These are phyloP conservation scores for Piezodorus guildinii DNA, from an alignment of 1,140 invertebrate genomes.

Conservation along the genomic window DNA sequence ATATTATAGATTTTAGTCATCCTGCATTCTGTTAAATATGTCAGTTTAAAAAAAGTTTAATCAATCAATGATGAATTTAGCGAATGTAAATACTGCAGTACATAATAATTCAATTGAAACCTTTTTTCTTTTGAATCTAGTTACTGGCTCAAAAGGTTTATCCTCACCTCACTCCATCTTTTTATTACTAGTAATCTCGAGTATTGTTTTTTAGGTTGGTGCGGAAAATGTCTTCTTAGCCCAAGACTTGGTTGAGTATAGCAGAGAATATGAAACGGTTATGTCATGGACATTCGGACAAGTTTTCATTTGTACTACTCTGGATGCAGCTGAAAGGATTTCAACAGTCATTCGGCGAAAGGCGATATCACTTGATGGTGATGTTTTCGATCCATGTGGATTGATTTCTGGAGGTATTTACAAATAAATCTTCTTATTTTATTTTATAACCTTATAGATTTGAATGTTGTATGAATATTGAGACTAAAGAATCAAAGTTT, in stretches of 20 bases:
- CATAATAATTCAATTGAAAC: too few species aligned
- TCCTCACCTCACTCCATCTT: too few species aligned
- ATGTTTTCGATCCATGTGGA: slow-evolving; percentile 81
- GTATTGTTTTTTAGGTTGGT: slow-evolving; percentile 48
- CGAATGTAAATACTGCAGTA: too few species aligned
- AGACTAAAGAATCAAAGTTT: not conserved
- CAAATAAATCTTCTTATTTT: slow-evolving; percentile 19
- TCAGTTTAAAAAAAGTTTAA: too few species aligned
- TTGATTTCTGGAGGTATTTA: slow-evolving; percentile 57
- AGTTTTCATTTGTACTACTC: slow-evolving; percentile 70
- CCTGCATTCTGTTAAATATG: too few species aligned
- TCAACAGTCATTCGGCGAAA: slow-evolving; percentile 66
- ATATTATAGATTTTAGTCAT: too few species aligned
- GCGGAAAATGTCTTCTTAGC: slow-evolving; percentile 72
- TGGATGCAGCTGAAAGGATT: slow-evolving; percentile 65
- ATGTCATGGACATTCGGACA: slow-evolving; percentile 85
- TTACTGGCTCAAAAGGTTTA: too few species aligned
- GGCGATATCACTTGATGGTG: slow-evolving; percentile 84
- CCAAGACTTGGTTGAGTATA: slow-evolving; percentile 69
- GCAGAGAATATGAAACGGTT: slow-evolving; percentile 52
- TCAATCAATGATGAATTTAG: too few species aligned
- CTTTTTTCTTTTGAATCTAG: too few species aligned
- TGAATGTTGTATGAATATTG: not conserved
- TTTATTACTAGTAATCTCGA: too few species aligned
- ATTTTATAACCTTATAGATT: not conserved